Base-by-base conservation (phyloP, 2,113 vertebrate species). In the Dendrocopos noguchii region DNA sequence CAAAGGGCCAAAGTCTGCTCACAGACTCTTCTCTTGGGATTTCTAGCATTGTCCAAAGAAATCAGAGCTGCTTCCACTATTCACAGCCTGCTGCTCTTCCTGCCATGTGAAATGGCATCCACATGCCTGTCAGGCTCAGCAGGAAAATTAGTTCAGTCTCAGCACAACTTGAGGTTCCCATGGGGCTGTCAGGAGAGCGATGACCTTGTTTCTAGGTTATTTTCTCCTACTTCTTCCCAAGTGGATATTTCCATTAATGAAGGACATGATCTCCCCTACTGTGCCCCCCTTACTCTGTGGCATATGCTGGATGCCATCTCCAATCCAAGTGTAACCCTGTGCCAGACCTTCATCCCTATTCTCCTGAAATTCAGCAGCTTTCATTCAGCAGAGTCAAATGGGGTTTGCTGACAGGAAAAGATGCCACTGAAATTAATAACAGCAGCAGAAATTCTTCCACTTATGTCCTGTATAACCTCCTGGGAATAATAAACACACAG, bases 131-230 rank as follows among this genome's bases (percentile, higher is more conserved):
- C n/a, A 29, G 16, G 31, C 53, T 84, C 53, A 67, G 78, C 68
- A 83, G 76, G 72, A 95, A 94, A 94, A 87, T 33, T 2, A 71
- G 82, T 68, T 89, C 91, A 80, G 15, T 25, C 53, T 87, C 61
- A 72, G 90, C 79, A 34, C 53, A 74, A 6, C 68, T 16, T 10
- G 34, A 59, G 52, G 12, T 24, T 24, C 89, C 79, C 76, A 9
- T 6, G 47, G 56, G 84, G 84, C 55, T 61, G 19, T 39, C 66
- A 78, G 87, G 57, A 57, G 34, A 80, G 17, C 2, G 2, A 7
- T 83, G 94, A 56, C 91, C 87, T 88, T 95, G 68, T 94, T 94
- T 90, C 85, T 87, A 65, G 57, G 83, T 86, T 95, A 95, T 95
- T 95, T 86, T 93, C 85, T 94, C 46, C 85, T 78, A 9, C 44